phyloP scores from a whole-genome alignment of 2,113 vertebrate species.

The Alouatta palliata region DNA sequence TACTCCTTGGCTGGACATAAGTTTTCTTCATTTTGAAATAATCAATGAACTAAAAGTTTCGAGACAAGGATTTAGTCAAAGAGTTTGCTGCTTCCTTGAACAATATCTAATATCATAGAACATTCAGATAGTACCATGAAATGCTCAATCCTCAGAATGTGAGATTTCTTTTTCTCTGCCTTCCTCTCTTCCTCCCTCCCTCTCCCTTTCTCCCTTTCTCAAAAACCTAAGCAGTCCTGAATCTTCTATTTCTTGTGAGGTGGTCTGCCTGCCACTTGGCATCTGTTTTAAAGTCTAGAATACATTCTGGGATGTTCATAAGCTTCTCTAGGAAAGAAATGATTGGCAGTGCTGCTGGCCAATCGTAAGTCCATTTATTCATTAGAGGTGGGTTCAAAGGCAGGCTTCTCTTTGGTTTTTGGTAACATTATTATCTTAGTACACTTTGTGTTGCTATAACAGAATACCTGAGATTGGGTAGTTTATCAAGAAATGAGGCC shows the following conservation, averaged over 20 bases:
- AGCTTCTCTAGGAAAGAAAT: not conserved
- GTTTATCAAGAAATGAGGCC: not conserved
- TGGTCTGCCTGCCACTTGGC: not conserved
- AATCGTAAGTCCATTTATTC: not conserved
- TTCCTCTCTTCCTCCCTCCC: rapidly evolving
- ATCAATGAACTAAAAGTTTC: not conserved
- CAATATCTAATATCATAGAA: not conserved
- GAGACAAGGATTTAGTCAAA: not conserved
- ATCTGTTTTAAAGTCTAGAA: not conserved
- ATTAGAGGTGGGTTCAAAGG: not conserved
- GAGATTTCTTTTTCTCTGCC: not conserved
- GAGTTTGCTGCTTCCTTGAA: not conserved
- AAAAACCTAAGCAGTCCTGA: not conserved
- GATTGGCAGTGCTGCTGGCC: not conserved
- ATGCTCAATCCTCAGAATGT: not conserved
- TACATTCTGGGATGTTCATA: not conserved
- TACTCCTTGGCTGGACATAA: not conserved
- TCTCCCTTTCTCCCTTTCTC: not conserved
- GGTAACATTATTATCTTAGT: not conserved
- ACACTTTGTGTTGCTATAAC: not conserved
- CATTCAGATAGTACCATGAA: not conserved
- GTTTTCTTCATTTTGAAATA: not conserved
- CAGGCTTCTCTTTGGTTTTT: not conserved
- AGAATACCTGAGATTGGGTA: not conserved
- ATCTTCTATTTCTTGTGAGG: not conserved